Conservation (phyloP, 2,888 invertebrate species). For the Hypolimnas misippus region DNA sequence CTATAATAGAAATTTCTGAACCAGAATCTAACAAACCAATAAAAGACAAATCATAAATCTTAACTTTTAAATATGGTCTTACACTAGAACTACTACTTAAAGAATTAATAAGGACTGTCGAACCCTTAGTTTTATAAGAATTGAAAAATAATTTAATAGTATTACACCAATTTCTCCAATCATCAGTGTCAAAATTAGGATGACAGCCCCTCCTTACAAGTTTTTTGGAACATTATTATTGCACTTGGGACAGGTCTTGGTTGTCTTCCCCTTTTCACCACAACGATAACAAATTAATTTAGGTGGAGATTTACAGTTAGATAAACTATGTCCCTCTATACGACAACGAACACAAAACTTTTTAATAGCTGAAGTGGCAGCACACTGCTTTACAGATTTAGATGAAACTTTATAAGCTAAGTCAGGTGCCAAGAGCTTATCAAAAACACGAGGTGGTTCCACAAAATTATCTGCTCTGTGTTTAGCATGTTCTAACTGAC, state of each 20-base stretch:
- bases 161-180: slow-evolving; percentile 2
- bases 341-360: background rate
- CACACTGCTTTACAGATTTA: background rate
- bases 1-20: slow-evolving; percentile 1
- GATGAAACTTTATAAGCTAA: background rate
- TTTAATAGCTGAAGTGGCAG: too few species aligned
- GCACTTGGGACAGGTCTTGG: slow-evolving; percentile 11
- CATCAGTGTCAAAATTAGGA: background rate
- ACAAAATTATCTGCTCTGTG: background rate
- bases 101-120: background rate
- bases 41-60: background rate
- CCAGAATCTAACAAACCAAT: background rate
- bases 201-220: background rate
- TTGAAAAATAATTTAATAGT: slow-evolving; percentile 1
- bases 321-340: background rate
- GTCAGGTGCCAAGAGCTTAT: background rate
- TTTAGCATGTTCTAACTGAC: background rate
- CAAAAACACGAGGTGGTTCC: background rate
- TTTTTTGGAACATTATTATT: slow-evolving; percentile 9
- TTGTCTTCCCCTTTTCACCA: background rate
- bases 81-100: too few species aligned
- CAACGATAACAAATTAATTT: slow-evolving; percentile 2
- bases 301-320: background rate
- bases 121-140: slow-evolving; percentile 1
- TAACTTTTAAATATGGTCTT: slow-evolving; percentile 8